Evolutionary conservation across 2,888 invertebrate species (phyloP).

Genomic region (Calameuta idolon): DNA sequence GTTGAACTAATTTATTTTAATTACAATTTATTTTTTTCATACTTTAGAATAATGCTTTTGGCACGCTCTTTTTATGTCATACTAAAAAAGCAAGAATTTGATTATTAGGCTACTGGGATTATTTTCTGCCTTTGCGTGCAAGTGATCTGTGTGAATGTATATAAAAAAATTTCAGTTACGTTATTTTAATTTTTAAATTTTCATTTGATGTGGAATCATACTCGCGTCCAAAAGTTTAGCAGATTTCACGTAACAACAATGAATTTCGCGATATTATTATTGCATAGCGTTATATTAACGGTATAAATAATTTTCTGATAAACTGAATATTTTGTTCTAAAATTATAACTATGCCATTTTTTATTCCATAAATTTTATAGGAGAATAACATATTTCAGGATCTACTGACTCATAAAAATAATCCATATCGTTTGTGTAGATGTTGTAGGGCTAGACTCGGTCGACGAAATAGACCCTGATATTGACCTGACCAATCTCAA

Average conservation of each 20-base stretch:
- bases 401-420: background rate
- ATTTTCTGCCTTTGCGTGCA: background rate
- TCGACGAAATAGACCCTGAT: conserved; percentile 36
- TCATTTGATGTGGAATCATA: background rate
- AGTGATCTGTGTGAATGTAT: background rate
- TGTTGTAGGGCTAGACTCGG: conserved; percentile 44
- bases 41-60: background rate
- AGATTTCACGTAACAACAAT: background rate
- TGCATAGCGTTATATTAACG: background rate
- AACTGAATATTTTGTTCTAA: background rate
- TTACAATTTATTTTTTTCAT: background rate
- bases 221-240: background rate
- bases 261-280: background rate
- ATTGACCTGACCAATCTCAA: conserved; percentile 36
- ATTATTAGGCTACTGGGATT: background rate
- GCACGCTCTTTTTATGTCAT: background rate
- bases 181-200: background rate
- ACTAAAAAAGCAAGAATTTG: background rate
- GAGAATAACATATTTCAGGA: background rate
- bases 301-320: background rate
- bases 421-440: conserved; percentile 25
- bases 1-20: background rate
- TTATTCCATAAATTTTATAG: background rate
- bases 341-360: background rate
- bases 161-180: background rate